A percentile compares a stretch with the other conserved stretches of the same genome.
phyloP scores from a whole-genome alignment of 1,140 invertebrate genomes.

The Hyphantria cunea region DNA sequence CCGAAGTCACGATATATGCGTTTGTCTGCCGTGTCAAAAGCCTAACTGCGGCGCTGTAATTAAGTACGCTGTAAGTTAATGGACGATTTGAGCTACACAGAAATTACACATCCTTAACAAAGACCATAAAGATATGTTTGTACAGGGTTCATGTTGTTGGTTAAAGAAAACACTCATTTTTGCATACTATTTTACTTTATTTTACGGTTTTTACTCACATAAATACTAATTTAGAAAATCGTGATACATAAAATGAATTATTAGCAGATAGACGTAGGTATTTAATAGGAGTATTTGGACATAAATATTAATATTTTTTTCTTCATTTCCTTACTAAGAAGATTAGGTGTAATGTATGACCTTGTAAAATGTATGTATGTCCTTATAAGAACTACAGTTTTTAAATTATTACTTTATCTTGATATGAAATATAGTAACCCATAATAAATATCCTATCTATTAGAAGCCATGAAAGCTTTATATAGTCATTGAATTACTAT shows the following conservation, averaged over 20 bases:
- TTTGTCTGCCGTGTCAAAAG: constrained; percentile 78
- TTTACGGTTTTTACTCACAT: too few relatives aligned
- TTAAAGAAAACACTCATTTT: constrained; percentile 4
- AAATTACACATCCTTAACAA: constrained; percentile 14
- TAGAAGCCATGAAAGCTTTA: constrained; percentile 55
- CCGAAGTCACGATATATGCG: constrained; percentile 78
- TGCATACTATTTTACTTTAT: too few relatives aligned
- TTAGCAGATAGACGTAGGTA: too few relatives aligned
- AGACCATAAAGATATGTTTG: constrained; percentile 13
- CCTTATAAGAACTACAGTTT: not conserved
- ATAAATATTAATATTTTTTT: too few relatives aligned
- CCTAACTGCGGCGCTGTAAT: constrained; percentile 73
- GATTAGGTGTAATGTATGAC: too few relatives aligned
- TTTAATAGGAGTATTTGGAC: too few relatives aligned
- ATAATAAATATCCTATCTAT: constrained; percentile 52
- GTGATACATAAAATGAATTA: too few relatives aligned
- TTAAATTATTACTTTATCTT: constrained; percentile 5
- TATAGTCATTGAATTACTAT: constrained; percentile 40
- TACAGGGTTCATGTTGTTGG: not conserved
- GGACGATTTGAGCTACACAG: constrained; percentile 60
- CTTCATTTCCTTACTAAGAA: too few relatives aligned
- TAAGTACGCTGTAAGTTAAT: constrained; percentile 69
- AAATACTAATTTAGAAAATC: too few relatives aligned
- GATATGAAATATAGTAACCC: constrained; percentile 14
- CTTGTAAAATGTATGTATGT: too few relatives aligned